These are phyloP conservation scores for Holcopasites calliopsidis DNA, from an alignment of 1,140 invertebrate genomes.

Conservation along the genomic window DNA sequence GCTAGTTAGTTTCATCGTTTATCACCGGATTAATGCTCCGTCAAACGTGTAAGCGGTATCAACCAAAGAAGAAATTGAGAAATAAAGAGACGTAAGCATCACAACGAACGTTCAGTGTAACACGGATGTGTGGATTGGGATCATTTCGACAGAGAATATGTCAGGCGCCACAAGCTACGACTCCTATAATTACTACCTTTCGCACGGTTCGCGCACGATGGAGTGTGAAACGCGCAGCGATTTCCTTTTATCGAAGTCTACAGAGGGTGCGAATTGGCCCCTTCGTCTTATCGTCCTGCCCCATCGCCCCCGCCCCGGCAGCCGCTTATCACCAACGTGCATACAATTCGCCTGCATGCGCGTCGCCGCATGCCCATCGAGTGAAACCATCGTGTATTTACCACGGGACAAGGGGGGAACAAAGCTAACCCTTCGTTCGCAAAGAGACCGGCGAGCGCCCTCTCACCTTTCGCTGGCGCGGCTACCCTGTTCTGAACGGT, in stretches of 20 bases:
- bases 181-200: slow-evolving; percentile 32
- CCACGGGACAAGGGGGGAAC: slow-evolving; percentile 8
- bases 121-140: slow-evolving; percentile 20
- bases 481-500: slow-evolving; percentile 82
- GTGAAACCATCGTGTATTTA: slow-evolving; percentile 9
- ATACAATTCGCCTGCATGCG: slow-evolving; percentile 48
- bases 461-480: slow-evolving; percentile 85
- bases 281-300: slow-evolving; percentile 16
- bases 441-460: background rate
- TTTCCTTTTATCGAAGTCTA: background rate
- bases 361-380: slow-evolving; percentile 49
- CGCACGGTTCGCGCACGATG: background rate
- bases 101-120: slow-evolving; percentile 28
- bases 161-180: slow-evolving; percentile 17
- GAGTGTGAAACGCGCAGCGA: background rate
- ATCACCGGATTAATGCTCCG: slow-evolving; percentile 4
- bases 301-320: too few species aligned
- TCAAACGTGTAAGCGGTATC: slow-evolving; percentile 30
- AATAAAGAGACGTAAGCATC: slow-evolving; percentile 24
- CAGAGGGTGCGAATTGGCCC: background rate
- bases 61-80: background rate
- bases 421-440: too few species aligned
- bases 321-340: slow-evolving; percentile 24
- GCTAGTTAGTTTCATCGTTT: too few species aligned
- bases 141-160: background rate